phyloP scores from a whole-genome alignment of 1,140 invertebrate genomes.

The Diabrotica undecimpunctata region DNA sequence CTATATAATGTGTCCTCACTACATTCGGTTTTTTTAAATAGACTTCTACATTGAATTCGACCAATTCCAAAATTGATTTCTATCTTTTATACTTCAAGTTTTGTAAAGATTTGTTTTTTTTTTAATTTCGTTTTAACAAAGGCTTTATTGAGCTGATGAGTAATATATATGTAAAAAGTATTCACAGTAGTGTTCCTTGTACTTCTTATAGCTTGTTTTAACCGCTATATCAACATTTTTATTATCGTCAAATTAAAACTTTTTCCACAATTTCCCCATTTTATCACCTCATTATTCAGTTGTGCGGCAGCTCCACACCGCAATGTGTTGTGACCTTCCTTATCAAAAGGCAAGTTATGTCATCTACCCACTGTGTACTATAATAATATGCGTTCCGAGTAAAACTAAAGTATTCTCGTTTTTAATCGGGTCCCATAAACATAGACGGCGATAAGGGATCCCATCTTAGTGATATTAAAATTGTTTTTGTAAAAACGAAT shows the following conservation, averaged over 20 bases:
- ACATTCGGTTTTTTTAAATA: too few species aligned
- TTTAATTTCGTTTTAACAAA: not conserved
- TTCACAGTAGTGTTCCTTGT: not conserved
- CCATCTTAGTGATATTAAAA: too few species aligned
- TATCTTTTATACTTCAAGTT: not conserved
- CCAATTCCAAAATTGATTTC: not conserved
- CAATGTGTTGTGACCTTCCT: constrained; percentile 9
- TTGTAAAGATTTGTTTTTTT: not conserved
- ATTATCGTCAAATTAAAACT: not conserved
- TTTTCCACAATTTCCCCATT: constrained; percentile 3
- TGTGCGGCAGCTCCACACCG: not conserved
- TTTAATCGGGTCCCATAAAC: not conserved
- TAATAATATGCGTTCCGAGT: constrained; percentile 12
- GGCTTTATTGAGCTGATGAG: not conserved
- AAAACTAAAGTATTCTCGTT: constrained; percentile 10
- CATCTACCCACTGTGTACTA: constrained; percentile 13
- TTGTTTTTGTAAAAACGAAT: too few species aligned
- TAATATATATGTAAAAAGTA: not conserved
- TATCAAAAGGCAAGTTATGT: constrained; percentile 18
- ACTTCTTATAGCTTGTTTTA: not conserved
- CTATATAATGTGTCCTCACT: too few species aligned
- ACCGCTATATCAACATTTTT: not conserved
- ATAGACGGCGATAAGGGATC: too few species aligned
- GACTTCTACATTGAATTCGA: too few species aligned
- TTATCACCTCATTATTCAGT: not conserved